phyloP scores from a whole-genome alignment of 2,113 vertebrate genomes.

The Scophthalmus maximus region DNA sequence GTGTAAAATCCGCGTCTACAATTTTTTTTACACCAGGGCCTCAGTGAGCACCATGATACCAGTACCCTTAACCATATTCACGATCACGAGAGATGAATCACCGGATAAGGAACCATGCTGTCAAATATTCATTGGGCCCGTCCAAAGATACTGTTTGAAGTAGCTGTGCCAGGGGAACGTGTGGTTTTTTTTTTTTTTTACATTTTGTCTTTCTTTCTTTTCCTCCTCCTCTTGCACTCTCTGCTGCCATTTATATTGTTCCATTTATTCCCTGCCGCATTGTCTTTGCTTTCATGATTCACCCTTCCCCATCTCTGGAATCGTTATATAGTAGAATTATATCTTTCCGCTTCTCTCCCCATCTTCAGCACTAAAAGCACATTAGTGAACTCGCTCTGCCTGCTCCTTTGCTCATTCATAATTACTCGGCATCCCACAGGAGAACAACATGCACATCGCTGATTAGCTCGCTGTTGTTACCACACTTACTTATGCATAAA shows the following conservation, averaged over 20 bases:
- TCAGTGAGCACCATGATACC: slow-evolving; percentile 1
- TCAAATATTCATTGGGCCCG: slow-evolving; percentile 55
- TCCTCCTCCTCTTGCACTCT: slow-evolving; percentile 13
- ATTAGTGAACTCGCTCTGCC: slow-evolving; percentile 59
- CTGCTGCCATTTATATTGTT: slow-evolving; percentile 48
- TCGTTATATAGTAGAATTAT: slow-evolving; percentile 53
- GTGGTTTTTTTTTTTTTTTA: not conserved
- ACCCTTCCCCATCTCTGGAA: slow-evolving; percentile 41
- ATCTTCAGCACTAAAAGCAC: slow-evolving; percentile 67
- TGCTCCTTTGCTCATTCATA: slow-evolving; percentile 71
- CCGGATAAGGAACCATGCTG: slow-evolving; percentile 22
- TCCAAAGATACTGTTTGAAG: slow-evolving; percentile 58
- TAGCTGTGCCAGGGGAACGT: slow-evolving; percentile 21
- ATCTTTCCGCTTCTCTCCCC: slow-evolving; percentile 43
- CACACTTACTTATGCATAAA: slow-evolving; percentile 68
- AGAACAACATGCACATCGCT: slow-evolving; percentile 61
- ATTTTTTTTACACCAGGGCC: slow-evolving; percentile 24
- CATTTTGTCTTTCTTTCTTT: not conserved
- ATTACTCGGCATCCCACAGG: slow-evolving; percentile 75
- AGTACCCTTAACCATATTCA: slow-evolving; percentile 26
- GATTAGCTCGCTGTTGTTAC: slow-evolving; percentile 70
- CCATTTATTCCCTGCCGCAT: slow-evolving; percentile 44
- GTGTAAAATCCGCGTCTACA: slow-evolving; percentile 43
- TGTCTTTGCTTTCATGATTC: slow-evolving; percentile 36
- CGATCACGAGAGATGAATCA: slow-evolving; percentile 21